phyloP scores from a whole-genome alignment of 2,113 vertebrate genomes.

The Mixornis gularis region DNA sequence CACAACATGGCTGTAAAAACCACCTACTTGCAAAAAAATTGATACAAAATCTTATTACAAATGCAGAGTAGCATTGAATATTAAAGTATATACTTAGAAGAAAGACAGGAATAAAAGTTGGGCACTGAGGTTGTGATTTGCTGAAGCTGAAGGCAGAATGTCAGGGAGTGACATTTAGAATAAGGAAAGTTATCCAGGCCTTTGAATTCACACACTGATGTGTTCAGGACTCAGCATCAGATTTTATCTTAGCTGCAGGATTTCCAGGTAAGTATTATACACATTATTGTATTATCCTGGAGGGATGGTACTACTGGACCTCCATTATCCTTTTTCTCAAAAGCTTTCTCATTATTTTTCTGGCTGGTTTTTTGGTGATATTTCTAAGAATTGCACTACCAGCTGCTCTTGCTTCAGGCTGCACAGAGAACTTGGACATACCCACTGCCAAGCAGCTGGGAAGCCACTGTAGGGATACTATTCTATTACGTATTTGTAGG shows the following conservation, averaged over 20 bases:
- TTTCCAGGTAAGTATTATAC: not conserved
- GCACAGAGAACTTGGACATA: not conserved
- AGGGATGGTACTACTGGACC: not conserved
- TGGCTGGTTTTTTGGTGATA: not conserved
- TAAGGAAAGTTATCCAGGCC: not conserved
- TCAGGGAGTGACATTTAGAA: not conserved
- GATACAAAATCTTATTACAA: not conserved
- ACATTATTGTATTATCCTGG: not conserved
- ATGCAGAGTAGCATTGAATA: not conserved
- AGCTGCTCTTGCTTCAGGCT: not conserved
- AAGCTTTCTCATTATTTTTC: not conserved
- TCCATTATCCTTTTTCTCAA: not conserved
- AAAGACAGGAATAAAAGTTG: not conserved
- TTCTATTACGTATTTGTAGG: not conserved
- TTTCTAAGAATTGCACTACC: not conserved
- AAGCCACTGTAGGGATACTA: not conserved
- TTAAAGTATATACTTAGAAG: not conserved
- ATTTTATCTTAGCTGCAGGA: not conserved
- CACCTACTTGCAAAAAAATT: not conserved
- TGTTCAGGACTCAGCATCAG: not conserved
- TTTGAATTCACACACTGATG: not conserved
- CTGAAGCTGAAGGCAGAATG: not conserved
- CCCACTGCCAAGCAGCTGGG: not conserved
- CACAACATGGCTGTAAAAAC: not conserved
- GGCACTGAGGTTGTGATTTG: not conserved